Evolutionary conservation across 2,888 invertebrate genomes (phyloP).

Genomic region (Limnephilus rhombicus): DNA sequence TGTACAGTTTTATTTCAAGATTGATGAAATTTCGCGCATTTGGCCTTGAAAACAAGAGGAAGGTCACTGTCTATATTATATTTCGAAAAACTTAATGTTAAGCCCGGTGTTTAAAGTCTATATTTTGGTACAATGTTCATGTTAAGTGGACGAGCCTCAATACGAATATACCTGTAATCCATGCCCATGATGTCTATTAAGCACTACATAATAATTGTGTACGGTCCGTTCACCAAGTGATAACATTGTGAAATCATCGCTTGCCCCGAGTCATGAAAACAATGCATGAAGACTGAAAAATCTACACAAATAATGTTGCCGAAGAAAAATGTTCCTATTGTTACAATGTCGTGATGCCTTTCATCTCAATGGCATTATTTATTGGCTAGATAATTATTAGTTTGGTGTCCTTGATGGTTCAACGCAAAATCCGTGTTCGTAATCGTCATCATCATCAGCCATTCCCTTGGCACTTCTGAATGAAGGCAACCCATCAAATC

Average conservation of each 20-base stretch:
- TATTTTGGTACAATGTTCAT: not conserved
- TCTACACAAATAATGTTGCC: slow-evolving; percentile 25
- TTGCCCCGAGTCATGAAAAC: slow-evolving; percentile 31
- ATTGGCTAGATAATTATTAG: slow-evolving; percentile 58
- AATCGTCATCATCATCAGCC: not conserved
- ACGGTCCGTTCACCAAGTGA: slow-evolving; percentile 5
- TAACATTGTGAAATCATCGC: slow-evolving; percentile 38
- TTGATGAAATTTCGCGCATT: too few relatives aligned
- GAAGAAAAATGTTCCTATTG: slow-evolving; percentile 60
- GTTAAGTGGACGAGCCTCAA: not conserved
- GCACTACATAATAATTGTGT: not conserved
- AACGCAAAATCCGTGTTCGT: not conserved
- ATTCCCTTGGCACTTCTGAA: not conserved
- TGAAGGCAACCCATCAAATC: not conserved
- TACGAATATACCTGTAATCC: not conserved
- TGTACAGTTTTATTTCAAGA: too few relatives aligned
- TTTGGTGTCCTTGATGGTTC: slow-evolving; percentile 55
- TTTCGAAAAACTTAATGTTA: too few relatives aligned
- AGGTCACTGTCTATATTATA: too few relatives aligned
- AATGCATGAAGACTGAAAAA: slow-evolving; percentile 28
- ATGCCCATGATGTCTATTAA: not conserved
- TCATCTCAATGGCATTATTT: slow-evolving; percentile 55
- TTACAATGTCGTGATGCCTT: slow-evolving; percentile 60
- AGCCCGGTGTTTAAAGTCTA: too few relatives aligned
- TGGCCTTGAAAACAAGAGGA: too few relatives aligned